A percentile compares a stretch with the other conserved stretches of the same genome.
Conservation (phyloP, 2,113 vertebrate species). For the Chaetorhynchus papuensis region DNA sequence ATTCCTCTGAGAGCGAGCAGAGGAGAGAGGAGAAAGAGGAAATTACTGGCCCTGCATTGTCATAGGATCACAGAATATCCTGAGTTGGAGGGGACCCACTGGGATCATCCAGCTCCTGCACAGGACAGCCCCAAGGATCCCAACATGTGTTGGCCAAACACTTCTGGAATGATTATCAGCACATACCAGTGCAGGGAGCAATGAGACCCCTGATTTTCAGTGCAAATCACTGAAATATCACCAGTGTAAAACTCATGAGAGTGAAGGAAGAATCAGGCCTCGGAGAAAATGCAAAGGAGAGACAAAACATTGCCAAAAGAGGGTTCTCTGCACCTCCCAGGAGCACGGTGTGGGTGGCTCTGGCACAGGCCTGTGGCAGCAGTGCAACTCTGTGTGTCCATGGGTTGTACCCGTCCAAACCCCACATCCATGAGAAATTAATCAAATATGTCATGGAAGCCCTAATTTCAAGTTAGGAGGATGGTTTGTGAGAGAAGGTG, state of each 20-base stretch:
- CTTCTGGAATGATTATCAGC: background rate
- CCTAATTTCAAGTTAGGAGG: background rate
- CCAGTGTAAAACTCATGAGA: background rate
- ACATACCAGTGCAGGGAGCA: background rate
- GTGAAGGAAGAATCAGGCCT: background rate
- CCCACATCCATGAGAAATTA: background rate
- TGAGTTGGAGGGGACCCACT: background rate
- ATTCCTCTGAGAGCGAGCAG: background rate
- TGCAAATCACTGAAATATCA: background rate
- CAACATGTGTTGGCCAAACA: background rate
- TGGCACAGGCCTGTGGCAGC: background rate
- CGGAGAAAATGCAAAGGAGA: background rate
- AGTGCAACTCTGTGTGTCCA: too few relatives aligned
- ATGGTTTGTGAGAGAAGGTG: background rate
- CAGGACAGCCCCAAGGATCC: background rate
- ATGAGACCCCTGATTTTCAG: background rate
- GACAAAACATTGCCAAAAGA: background rate
- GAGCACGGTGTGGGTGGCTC: background rate
- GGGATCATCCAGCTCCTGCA: background rate
- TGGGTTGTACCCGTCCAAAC: background rate
- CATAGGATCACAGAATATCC: background rate
- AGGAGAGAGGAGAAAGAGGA: background rate
- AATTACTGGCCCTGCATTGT: background rate
- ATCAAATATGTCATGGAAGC: rapidly evolving
- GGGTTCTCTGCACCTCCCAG: background rate